A percentile compares a stretch with the other conserved stretches of the same genome.
Conservation (phyloP, 2,113 vertebrate genomes). For the Crotalus helleri region DNA sequence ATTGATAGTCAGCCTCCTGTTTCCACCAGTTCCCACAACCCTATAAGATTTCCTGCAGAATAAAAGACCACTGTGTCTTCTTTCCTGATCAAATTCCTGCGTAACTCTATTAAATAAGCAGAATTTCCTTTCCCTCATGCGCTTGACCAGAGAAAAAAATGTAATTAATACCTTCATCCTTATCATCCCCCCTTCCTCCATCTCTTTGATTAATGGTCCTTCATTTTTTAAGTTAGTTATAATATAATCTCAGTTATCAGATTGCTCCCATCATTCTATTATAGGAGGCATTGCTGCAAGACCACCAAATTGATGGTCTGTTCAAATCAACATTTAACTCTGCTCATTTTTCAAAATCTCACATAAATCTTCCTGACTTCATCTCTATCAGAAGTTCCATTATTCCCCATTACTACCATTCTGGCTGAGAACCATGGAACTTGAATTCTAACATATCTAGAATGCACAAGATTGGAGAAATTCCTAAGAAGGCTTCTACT, state of each 20-base stretch:
- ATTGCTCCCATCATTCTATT: background rate
- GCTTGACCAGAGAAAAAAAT: background rate
- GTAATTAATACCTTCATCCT: background rate
- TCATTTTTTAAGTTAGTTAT: background rate
- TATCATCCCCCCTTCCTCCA: background rate
- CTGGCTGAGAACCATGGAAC: background rate
- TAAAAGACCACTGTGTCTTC: background rate
- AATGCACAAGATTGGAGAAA: background rate
- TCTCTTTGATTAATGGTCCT: background rate
- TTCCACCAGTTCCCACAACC: background rate
- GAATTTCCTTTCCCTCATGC: background rate
- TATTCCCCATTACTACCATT: background rate
- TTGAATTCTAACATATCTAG: background rate
- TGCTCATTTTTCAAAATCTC: background rate
- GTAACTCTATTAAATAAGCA: background rate
- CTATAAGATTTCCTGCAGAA: background rate
- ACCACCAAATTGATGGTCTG: background rate
- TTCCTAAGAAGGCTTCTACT: background rate
- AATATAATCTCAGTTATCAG: background rate
- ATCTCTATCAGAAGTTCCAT: background rate
- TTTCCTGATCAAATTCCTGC: background rate
- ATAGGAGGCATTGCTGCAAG: background rate
- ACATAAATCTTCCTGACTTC: background rate
- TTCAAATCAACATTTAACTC: background rate
- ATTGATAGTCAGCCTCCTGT: background rate